Conservation (phyloP, 2,113 vertebrate genomes). For the Silurus glanis region DNA sequence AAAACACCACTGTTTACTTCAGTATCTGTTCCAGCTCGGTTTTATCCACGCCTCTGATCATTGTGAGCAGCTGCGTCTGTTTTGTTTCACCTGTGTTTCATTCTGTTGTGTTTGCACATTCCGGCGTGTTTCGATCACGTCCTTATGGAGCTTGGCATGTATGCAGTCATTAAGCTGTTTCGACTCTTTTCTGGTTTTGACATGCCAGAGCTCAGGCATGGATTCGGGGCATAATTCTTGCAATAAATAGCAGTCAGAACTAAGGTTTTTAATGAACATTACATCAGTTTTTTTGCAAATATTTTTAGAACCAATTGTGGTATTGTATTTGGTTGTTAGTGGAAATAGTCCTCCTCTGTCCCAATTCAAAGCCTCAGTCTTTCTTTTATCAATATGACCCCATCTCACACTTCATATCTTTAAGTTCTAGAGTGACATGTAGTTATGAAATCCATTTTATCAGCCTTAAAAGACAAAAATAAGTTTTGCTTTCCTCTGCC, state of each 20-base stretch:
- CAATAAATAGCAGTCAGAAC: neutral
- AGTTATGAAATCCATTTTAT: slow-evolving; percentile 28
- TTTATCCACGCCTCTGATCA: neutral
- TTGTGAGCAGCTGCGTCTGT: neutral
- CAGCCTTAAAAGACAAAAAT: slow-evolving; percentile 18
- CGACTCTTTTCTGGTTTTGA: neutral
- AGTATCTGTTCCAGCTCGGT: neutral
- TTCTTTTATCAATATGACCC: neutral
- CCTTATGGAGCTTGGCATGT: slow-evolving; percentile 7
- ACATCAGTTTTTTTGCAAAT: neutral
- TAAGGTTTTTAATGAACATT: neutral
- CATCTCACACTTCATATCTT: neutral
- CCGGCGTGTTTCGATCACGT: neutral
- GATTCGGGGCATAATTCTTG: neutral
- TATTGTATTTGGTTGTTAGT: neutral
- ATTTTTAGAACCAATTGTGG: neutral
- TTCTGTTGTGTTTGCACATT: neutral
- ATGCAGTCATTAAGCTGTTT: neutral
- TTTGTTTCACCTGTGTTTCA: slow-evolving; percentile 1
- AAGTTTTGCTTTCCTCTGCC: slow-evolving; percentile 25
- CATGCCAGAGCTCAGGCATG: neutral
- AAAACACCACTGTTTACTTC: neutral
- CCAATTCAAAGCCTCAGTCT: neutral
- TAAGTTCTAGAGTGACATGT: neutral
- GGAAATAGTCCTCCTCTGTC: neutral